These are phyloP conservation scores for Crotalus tigris DNA, from an alignment of 2,113 vertebrate genomes.

Conservation along the genomic window DNA sequence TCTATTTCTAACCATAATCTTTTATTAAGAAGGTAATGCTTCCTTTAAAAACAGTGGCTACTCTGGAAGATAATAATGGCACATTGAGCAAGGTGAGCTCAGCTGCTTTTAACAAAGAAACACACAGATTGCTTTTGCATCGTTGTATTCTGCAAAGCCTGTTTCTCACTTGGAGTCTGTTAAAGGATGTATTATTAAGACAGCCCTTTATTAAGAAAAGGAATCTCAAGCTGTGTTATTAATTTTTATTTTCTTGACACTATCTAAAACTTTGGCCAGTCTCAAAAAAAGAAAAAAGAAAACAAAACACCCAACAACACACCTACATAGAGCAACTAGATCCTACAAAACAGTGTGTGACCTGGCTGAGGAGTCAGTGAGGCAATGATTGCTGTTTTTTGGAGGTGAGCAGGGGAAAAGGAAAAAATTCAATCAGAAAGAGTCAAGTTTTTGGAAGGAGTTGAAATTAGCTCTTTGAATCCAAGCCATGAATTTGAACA, in stretches of 20 bases:
- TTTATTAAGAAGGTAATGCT: background rate
- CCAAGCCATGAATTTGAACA: background rate
- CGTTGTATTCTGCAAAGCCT: background rate
- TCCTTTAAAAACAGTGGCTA: background rate
- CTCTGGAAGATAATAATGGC: background rate
- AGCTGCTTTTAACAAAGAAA: background rate
- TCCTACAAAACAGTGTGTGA: background rate
- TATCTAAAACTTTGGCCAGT: background rate
- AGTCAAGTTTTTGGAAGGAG: background rate
- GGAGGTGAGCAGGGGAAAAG: background rate
- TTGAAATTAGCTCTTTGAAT: background rate
- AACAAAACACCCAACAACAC: no score
- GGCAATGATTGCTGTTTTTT: background rate
- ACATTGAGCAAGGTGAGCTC: background rate
- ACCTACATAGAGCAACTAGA: background rate
- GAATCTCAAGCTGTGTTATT: background rate
- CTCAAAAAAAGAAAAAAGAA: background rate
- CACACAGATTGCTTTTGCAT: background rate
- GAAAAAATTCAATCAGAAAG: background rate
- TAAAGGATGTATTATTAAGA: background rate
- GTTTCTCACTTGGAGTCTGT: background rate
- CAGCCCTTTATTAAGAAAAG: background rate
- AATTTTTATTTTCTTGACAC: background rate
- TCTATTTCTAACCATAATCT: background rate
- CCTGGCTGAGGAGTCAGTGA: background rate